A percentile compares a stretch with the other conserved stretches of the same genome.
phyloP scores from a whole-genome alignment of 92 coral and sea anemone species.

The Scolanthus callimorphus region DNA sequence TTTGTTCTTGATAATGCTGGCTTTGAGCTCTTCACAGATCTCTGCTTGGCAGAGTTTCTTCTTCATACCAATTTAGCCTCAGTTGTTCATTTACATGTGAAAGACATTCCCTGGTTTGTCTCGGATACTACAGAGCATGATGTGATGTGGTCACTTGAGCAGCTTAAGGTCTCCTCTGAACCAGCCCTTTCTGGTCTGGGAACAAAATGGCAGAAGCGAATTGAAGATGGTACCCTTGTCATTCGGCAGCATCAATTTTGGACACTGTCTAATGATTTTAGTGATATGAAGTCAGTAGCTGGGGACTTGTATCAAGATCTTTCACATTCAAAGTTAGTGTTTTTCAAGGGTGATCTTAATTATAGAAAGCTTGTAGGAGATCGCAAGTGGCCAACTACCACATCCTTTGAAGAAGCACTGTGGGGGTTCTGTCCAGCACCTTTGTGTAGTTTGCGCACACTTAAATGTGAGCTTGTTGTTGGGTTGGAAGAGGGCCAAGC shows the following conservation, averaged over 20 bases:
- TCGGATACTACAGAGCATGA: slow-evolving; percentile 83
- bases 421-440: slow-evolving; percentile 96
- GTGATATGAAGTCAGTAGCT: slow-evolving; percentile 58
- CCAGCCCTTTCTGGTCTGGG: slow-evolving; percentile 62
- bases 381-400: slow-evolving; percentile 89
- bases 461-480: slow-evolving; percentile 93
- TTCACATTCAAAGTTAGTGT: slow-evolving; percentile 69
- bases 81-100: slow-evolving; percentile 71
- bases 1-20: slow-evolving; percentile 97
- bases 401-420: slow-evolving; percentile 68
- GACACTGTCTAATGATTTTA: slow-evolving; percentile 85
- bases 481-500: slow-evolving; percentile 84
- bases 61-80: slow-evolving; percentile 64
- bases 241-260: slow-evolving; percentile 67
- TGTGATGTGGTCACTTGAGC: slow-evolving; percentile 58
- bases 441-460: slow-evolving; percentile 83
- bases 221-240: slow-evolving; percentile 74
- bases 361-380: slow-evolving; percentile 97
- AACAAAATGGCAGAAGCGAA: slow-evolving; percentile 59
- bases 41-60: slow-evolving; percentile 88
- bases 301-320: slow-evolving; percentile 73
- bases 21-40: slow-evolving; percentile 91
- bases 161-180: slow-evolving; percentile 60
- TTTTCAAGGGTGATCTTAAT: slow-evolving; percentile 95
- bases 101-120: slow-evolving; percentile 97